Base-by-base conservation (phyloP, 1,140 invertebrate species). In the Cepaea nemoralis region DNA sequence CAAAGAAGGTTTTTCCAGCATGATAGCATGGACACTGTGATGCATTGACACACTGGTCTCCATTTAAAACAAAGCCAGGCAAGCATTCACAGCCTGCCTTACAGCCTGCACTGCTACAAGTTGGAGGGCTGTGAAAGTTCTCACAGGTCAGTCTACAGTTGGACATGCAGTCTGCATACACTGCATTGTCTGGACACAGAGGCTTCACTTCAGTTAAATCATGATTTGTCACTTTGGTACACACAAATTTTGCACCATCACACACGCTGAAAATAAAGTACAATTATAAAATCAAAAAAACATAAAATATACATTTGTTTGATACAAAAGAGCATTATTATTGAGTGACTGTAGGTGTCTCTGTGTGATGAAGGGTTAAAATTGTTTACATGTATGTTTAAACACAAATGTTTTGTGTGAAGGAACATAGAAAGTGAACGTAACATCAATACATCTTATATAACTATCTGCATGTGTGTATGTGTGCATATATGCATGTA, bases 21-120 rank as follows among this genome's bases (percentile, higher is more conserved):
- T 97, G 96, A 90, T 96, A 95, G 89, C 97, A 98, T 0, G 96
- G 96, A 87, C 97, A 98, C 48, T 94, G 91, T 0, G 91, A 87
- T 0, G 94, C 93, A 79, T 92, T 89, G 0, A 97, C 93, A 88
- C 96, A 98, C 22, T 90, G 88, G 81, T 94, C 93, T 0, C 93
- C 93, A 8, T 93, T 90, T 0, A 81, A 27, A 0, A 90, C 88
- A 81, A 92, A 93, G 85, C 97, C 95, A 5, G 95, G 90, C 6
- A 97, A 94, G 87, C 89, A 92, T 81, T 94, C 91, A 87, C 96
- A 97, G 3, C 96, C 96, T 0, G 95, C 92, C 31, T 93, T 93
- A 85, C 96, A 97, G 22, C 82, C 73, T 35, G 45, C 55, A 37
- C 66, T 48, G 94, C 91, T 3, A 91, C 90, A 0, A 93, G 90